A percentile compares a stretch with the other conserved stretches of the same genome.
Conservation (phyloP, 2,797 vertebrate genomes). For the Manis javanica region DNA sequence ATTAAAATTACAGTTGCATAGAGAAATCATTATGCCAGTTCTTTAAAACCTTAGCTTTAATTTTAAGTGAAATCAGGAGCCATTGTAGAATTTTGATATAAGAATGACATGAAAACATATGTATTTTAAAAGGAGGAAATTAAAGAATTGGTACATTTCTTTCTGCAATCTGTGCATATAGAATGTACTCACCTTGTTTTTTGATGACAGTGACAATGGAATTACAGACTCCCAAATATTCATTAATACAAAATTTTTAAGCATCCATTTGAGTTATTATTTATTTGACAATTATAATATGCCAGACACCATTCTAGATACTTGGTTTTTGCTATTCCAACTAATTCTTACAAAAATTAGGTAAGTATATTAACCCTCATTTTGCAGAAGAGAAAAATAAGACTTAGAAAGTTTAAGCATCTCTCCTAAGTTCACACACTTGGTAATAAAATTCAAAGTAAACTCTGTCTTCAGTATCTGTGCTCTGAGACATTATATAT, state of each 20-base stretch:
- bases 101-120: not conserved
- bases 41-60: not conserved
- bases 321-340: not conserved
- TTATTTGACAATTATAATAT: not conserved
- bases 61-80: not conserved
- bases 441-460: not conserved
- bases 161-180: not conserved
- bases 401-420: not conserved
- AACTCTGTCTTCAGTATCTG: not conserved
- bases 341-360: not conserved
- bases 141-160: not conserved
- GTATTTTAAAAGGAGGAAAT: not conserved
- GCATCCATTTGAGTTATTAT: not conserved
- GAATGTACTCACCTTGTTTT: not conserved
- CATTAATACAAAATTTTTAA: not conserved
- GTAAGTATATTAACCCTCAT: not conserved
- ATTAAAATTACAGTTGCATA: not conserved
- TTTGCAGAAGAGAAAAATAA: not conserved
- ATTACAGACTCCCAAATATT: not conserved
- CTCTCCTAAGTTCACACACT: not conserved
- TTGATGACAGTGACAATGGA: not conserved
- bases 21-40: not conserved
- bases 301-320: not conserved
- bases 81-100: not conserved
- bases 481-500: not conserved